phyloP scores from a whole-genome alignment of 2,888 invertebrate genomes.

The Lottia gigantea region DNA sequence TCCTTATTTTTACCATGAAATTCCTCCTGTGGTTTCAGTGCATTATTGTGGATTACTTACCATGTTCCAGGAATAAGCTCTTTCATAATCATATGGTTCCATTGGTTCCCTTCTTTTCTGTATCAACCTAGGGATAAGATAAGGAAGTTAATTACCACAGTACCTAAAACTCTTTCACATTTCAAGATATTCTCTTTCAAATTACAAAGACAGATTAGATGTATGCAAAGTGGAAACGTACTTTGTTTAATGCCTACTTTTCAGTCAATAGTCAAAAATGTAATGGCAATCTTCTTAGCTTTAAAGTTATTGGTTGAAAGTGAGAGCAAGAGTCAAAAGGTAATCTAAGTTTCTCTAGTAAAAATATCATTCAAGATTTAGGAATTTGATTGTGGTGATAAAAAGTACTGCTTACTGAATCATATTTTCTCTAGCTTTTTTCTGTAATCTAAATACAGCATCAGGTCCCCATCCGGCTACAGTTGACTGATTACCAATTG shows the following conservation, averaged over 20 bases:
- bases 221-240: too few species aligned
- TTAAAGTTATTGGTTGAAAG: too few species aligned
- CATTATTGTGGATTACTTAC: slow-evolving; percentile 25
- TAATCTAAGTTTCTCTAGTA: too few species aligned
- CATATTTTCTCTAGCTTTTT: slow-evolving; percentile 51
- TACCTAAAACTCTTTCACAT: too few species aligned
- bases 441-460: slow-evolving; percentile 59
- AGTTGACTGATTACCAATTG: slow-evolving; percentile 54
- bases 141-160: not conserved
- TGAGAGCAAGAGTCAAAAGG: too few species aligned
- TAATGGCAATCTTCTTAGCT: too few species aligned
- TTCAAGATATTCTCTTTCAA: too few species aligned
- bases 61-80: slow-evolving; percentile 54
- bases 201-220: too few species aligned
- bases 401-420: slow-evolving; percentile 49
- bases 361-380: too few species aligned
- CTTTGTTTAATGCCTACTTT: too few species aligned
- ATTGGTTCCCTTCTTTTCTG: slow-evolving; percentile 44
- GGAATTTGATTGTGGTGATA: not conserved
- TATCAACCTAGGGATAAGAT: slow-evolving; percentile 39
- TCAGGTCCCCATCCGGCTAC: slow-evolving; percentile 57
- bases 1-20: too few species aligned
- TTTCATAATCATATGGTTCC: slow-evolving; percentile 33
- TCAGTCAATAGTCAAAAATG: too few species aligned
- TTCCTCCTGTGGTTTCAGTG: not conserved